A percentile compares a stretch with the other conserved stretches of the same genome.
phyloP scores from a whole-genome alignment of 2,113 vertebrate genomes.

The Anas platyrhynchos region DNA sequence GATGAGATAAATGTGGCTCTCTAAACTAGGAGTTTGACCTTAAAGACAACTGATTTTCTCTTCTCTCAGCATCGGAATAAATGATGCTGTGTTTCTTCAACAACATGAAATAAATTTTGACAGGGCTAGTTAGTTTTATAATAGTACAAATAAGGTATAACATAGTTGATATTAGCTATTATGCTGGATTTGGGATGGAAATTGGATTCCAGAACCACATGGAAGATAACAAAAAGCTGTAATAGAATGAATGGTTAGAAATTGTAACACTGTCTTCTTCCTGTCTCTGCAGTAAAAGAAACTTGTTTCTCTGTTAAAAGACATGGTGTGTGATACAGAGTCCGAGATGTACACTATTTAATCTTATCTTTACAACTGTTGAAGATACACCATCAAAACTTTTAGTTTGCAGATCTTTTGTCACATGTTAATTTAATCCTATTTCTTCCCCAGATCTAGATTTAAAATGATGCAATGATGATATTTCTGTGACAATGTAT shows the following conservation, averaged over 20 bases:
- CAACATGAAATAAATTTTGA: background rate
- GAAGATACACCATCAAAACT: background rate
- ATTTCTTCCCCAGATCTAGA: background rate
- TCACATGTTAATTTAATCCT: background rate
- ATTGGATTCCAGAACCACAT: background rate
- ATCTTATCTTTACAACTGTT: background rate
- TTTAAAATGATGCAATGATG: background rate
- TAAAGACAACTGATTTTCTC: background rate
- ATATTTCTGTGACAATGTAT: background rate
- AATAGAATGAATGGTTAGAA: background rate
- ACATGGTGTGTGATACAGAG: background rate
- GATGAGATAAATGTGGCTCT: background rate
- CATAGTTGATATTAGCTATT: background rate
- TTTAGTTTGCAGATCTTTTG: background rate
- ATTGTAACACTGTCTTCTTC: background rate
- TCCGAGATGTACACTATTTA: background rate
- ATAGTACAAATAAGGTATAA: background rate
- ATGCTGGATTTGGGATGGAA: background rate
- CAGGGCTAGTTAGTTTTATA: background rate
- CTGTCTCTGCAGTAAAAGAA: background rate
- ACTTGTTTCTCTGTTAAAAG: background rate
- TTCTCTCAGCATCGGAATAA: background rate
- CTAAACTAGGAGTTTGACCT: background rate
- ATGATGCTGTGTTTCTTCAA: background rate
- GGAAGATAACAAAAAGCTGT: background rate